Evolutionary conservation across 2,888 invertebrate genomes (phyloP).

Genomic region (Gnatocerus cornutus): DNA sequence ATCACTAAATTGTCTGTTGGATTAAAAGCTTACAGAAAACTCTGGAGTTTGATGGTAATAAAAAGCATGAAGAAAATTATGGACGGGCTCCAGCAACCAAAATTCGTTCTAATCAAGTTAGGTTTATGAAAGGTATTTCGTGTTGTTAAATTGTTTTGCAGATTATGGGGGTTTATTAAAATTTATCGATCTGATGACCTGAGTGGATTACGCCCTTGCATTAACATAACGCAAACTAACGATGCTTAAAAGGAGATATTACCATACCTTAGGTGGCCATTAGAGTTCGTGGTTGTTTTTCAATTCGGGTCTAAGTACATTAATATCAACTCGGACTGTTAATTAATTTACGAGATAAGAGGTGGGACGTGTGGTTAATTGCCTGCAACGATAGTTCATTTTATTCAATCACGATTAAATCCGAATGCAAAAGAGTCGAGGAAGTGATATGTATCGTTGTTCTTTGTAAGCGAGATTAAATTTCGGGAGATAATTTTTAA

Average conservation of each 20-base stretch:
- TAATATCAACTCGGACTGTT: background rate
- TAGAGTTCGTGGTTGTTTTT: constrained; percentile 22
- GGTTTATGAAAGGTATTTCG: background rate
- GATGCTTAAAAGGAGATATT: constrained; percentile 15
- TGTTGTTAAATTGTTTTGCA: background rate
- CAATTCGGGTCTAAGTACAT: constrained; percentile 1
- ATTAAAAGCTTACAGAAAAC: constrained; percentile 21
- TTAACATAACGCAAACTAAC: constrained; percentile 30
- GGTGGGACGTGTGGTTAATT: constrained; percentile 25
- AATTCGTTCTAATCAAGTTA: too few relatives aligned
- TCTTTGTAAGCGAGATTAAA: constrained; percentile 34
- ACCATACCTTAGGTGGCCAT: constrained; percentile 6
- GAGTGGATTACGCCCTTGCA: constrained; percentile 10
- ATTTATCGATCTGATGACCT: constrained; percentile 38
- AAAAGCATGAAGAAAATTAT: constrained; percentile 1
- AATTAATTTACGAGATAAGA: constrained; percentile 36
- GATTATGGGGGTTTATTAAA: background rate
- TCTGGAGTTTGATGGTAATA: constrained; percentile 2
- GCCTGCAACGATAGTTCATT: constrained; percentile 24
- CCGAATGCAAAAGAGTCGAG: constrained; percentile 5
- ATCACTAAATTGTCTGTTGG: constrained; percentile 16
- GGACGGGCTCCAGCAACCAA: background rate
- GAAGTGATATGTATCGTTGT: constrained; percentile 31
- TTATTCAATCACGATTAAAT: constrained; percentile 24
- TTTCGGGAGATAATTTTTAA: constrained; percentile 34